Evolutionary conservation across 2,113 vertebrate genomes (phyloP).

Genomic region (Bombycilla garrulus): DNA sequence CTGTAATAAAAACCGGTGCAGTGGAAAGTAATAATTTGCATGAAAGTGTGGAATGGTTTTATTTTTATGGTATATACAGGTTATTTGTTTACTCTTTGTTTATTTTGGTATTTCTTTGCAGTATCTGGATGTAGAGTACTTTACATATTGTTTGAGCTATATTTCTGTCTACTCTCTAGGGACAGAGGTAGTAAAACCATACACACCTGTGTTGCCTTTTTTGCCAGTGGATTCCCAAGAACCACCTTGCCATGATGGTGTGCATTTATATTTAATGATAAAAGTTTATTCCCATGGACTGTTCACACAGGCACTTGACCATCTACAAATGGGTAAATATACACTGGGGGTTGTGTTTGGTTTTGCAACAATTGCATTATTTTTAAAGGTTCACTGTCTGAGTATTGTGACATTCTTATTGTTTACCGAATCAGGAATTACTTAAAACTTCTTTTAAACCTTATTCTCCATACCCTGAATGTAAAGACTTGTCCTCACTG

Average conservation of each 20-base stretch:
- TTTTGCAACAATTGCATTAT: not conserved
- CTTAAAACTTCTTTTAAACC: not conserved
- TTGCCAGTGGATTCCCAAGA: conserved; percentile 72
- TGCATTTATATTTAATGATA: conserved; percentile 88
- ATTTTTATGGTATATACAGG: not conserved
- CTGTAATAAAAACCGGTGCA: not conserved
- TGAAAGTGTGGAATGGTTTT: not conserved
- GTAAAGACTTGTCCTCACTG: not conserved
- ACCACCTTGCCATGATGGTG: conserved; percentile 15
- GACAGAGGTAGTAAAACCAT: conserved; percentile 88
- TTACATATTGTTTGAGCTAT: not conserved
- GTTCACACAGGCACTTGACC: conserved; percentile 83
- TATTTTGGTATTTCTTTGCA: not conserved
- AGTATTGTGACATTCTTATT: not conserved
- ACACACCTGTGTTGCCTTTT: conserved; percentile 84
- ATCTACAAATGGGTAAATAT: conserved; percentile 81
- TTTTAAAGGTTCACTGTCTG: not conserved
- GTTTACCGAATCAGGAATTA: not conserved
- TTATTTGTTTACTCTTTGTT: not conserved
- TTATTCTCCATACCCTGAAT: not conserved
- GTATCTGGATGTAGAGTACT: not conserved
- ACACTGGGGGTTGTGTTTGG: not conserved
- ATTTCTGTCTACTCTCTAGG: conserved; percentile 67
- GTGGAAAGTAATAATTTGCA: not conserved
- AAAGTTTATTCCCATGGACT: conserved; percentile 89